phyloP scores from a whole-genome alignment of 2,797 vertebrate species.

The Schizopygopsis pylzovi region DNA sequence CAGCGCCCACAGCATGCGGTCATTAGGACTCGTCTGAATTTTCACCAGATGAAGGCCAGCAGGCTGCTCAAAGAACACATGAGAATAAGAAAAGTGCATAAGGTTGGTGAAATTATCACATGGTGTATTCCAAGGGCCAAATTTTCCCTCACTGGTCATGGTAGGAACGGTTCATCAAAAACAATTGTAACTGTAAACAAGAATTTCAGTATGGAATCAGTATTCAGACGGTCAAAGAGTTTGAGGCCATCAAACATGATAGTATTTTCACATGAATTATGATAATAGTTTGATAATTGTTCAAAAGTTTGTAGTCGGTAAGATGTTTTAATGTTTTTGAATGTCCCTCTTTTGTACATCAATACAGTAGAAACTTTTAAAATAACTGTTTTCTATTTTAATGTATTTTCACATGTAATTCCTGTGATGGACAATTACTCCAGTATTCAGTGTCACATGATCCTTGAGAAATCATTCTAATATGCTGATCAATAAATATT shows the following conservation, averaged over 20 bases:
- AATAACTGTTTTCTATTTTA: no score
- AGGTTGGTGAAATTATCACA: neutral
- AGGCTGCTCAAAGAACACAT: conserved; percentile 77
- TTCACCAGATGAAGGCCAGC: conserved; percentile 87
- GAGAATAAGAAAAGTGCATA: neutral
- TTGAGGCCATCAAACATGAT: neutral
- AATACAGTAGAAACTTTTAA: neutral
- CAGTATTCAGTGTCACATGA: neutral
- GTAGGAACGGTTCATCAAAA: neutral
- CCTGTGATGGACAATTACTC: no score
- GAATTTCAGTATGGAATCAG: neutral
- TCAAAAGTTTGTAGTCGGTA: neutral
- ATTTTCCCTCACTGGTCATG: neutral
- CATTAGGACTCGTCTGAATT: conserved; percentile 89
- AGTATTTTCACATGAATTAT: neutral
- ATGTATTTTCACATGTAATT: no score
- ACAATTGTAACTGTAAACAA: neutral
- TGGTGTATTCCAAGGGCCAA: neutral
- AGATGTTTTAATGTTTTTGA: neutral
- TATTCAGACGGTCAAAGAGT: neutral
- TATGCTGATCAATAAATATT: neutral
- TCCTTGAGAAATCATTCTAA: neutral
- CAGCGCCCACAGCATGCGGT: conserved; percentile 91
- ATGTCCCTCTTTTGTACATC: neutral
- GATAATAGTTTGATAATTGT: neutral